Evolutionary conservation across 2,113 vertebrate genomes (phyloP).

Genomic region (Vidua macroura): DNA sequence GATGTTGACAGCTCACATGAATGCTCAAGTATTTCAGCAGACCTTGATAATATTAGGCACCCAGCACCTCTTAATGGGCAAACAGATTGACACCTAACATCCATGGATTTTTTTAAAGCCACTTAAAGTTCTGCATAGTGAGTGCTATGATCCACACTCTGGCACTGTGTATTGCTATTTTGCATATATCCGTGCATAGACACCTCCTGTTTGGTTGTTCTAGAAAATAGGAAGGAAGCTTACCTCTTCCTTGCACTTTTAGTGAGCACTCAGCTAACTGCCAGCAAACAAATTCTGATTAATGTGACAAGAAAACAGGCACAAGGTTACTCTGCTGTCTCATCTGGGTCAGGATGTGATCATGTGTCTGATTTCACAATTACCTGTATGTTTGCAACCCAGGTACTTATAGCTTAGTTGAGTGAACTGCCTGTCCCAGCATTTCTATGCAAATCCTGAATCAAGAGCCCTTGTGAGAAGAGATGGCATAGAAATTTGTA

Average conservation of each 20-base stretch:
- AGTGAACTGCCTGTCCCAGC: background rate
- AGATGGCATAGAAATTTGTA: background rate
- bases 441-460: background rate
- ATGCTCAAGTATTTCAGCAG: background rate
- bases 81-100: background rate
- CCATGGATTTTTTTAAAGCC: background rate
- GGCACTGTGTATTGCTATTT: background rate
- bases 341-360: background rate
- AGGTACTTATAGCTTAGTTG: background rate
- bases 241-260: background rate
- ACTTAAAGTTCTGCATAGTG: background rate
- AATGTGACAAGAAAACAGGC: background rate
- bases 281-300: background rate
- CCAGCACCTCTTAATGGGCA: background rate
- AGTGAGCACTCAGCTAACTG: background rate
- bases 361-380: background rate
- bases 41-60: background rate
- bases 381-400: background rate
- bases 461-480: background rate
- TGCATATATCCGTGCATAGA: background rate
- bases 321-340: background rate
- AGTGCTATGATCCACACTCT: background rate
- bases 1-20: background rate
- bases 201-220: background rate
- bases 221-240: background rate